Evolutionary conservation across 2,113 vertebrate genomes (phyloP).

Genomic region (Engraulis encrasicolus): DNA sequence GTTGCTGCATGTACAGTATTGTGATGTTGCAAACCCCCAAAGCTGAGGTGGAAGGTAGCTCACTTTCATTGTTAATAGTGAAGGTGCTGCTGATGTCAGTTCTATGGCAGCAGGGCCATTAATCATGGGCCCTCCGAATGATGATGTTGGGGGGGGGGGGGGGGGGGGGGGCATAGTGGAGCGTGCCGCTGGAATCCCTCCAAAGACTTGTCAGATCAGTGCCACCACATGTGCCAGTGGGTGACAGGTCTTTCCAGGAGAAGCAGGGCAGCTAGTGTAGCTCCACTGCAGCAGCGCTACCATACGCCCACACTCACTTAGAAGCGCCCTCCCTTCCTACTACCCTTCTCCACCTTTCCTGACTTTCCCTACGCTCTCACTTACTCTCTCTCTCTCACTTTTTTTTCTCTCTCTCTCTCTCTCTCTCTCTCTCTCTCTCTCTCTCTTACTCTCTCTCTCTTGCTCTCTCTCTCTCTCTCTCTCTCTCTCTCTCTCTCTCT

Average conservation of each 20-base stretch:
- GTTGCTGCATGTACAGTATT: background rate
- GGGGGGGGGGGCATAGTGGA: background rate
- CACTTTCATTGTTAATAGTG: background rate
- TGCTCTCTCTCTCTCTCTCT: background rate
- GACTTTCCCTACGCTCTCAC: too few relatives aligned
- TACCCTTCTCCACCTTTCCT: background rate
- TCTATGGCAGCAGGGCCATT: constrained; percentile 24
- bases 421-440: constrained; percentile 28
- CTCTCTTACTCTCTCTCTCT: constrained; percentile 18
- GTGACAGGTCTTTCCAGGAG: background rate
- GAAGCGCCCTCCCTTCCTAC: background rate
- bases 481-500: background rate
- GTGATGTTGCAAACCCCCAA: background rate
- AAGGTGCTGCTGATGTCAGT: constrained; percentile 1
- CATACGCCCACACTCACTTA: constrained; percentile 2
- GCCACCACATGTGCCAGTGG: background rate
- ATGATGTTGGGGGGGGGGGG: constrained; percentile 15
- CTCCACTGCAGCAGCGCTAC: background rate
- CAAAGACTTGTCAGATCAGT: constrained; percentile 22
- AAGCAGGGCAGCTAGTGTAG: background rate
- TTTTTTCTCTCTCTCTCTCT: too few relatives aligned
- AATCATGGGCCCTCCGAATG: constrained; percentile 39
- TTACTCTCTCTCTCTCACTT: background rate
- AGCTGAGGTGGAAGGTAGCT: background rate
- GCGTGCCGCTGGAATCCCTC: constrained; percentile 20